Evolutionary conservation across 2,888 invertebrate species (phyloP).

Genomic region (Orthosia gracilis): DNA sequence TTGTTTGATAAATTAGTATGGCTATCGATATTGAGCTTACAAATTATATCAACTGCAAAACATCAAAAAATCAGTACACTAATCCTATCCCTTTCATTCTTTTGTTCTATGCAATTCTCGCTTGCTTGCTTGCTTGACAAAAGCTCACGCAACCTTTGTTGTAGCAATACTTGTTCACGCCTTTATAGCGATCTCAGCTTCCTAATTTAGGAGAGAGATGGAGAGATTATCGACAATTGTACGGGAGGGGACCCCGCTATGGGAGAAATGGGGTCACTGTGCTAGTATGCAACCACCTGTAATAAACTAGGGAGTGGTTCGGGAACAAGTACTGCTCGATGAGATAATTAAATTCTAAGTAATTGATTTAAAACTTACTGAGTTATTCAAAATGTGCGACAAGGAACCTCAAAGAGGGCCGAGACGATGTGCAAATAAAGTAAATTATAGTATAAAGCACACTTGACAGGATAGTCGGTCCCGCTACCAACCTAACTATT

Average conservation of each 20-base stretch:
- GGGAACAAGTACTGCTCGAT: constrained; percentile 23
- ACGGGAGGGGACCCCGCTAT: constrained; percentile 75
- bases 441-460: not conserved
- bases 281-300: constrained; percentile 78
- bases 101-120: constrained; percentile 37
- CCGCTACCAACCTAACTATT: no score
- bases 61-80: not conserved
- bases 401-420: not conserved
- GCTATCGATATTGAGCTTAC: not conserved
- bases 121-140: constrained; percentile 56
- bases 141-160: constrained; percentile 66
- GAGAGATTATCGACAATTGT: constrained; percentile 79
- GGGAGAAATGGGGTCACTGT: constrained; percentile 82
- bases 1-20: not conserved
- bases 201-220: constrained; percentile 83
- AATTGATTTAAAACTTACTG: not conserved
- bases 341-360: not conserved
- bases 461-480: not conserved
- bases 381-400: not conserved
- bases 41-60: not conserved
- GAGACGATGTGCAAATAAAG: not conserved
- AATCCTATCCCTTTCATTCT: constrained; percentile 4
- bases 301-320: constrained; percentile 57
- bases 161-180: constrained; percentile 61
- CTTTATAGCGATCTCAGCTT: constrained; percentile 80